A percentile compares a stretch with the other conserved stretches of the same genome.
Conservation (phyloP, 2,113 vertebrate genomes). For the Tragulus kanchil region DNA sequence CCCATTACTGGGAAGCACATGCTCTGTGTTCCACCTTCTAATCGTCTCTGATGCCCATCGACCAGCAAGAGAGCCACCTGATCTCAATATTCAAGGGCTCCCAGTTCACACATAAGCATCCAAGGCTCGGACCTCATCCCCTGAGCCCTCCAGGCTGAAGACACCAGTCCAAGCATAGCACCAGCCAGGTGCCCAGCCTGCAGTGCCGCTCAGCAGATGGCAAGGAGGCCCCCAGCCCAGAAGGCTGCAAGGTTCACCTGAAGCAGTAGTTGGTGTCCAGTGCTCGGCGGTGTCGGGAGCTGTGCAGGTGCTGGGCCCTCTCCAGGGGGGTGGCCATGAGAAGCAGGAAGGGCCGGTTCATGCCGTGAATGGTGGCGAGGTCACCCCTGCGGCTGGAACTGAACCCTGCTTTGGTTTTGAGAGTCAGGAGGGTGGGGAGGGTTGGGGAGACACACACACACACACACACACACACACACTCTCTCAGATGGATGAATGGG, state of each 20-base stretch:
- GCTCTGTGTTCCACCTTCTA: not conserved
- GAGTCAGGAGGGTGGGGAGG: not conserved
- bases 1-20: not conserved
- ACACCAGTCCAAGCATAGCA: not conserved
- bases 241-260: constrained; percentile 66
- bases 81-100: not conserved
- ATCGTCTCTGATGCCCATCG: not conserved
- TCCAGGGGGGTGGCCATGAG: constrained; percentile 93
- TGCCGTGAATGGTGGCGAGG: constrained; percentile 16
- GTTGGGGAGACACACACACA: not conserved
- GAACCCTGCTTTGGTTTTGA: constrained; percentile 76
- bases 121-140: not conserved
- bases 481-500: not conserved
- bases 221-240: not conserved
- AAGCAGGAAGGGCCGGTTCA: constrained; percentile 90
- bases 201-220: accelerated
- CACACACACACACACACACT: not conserved
- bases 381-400: constrained; percentile 85
- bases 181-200: not conserved
- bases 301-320: constrained; percentile 81
- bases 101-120: not conserved
- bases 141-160: not conserved
- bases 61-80: not conserved
- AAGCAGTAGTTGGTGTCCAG: constrained; percentile 84
- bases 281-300: constrained; percentile 89